Conservation (phyloP, 1,140 invertebrate genomes). For the Drosophila nikananu region DNA sequence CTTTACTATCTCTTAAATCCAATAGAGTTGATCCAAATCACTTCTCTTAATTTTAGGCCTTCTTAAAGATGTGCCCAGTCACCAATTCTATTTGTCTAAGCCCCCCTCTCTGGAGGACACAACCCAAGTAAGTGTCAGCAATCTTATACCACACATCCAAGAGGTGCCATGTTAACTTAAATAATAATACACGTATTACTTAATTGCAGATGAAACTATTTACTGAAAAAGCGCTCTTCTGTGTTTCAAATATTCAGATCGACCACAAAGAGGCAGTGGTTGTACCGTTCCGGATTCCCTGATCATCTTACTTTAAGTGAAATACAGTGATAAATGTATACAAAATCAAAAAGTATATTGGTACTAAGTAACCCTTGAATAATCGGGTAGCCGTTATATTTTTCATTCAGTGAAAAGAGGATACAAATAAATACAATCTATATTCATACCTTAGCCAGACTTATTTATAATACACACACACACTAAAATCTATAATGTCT, state of each 20-base stretch:
- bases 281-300: constrained; percentile 89
- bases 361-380: constrained; percentile 53
- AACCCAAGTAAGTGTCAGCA: constrained; percentile 55
- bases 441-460: constrained; percentile 10
- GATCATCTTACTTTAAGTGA: constrained; percentile 29
- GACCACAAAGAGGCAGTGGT: constrained; percentile 92
- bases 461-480: constrained; percentile 13
- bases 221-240: constrained; percentile 87
- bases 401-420: constrained; percentile 50
- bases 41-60: constrained; percentile 50
- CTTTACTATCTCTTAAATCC: background rate
- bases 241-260: constrained; percentile 89
- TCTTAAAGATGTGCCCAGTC: constrained; percentile 79
- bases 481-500: constrained; percentile 45
- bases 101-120: constrained; percentile 60
- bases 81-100: constrained; percentile 73
- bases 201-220: constrained; percentile 87
- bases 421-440: constrained; percentile 43
- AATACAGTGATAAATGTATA: constrained; percentile 37
- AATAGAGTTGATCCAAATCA: background rate
- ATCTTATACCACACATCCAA: background rate
- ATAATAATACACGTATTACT: background rate
- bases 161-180: background rate
- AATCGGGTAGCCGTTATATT: constrained; percentile 49
- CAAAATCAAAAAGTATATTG: constrained; percentile 40